A percentile compares a stretch with the other conserved stretches of the same genome.
Conservation (phyloP, 2,797 vertebrate species). For the Phyllotis vaccarum region DNA sequence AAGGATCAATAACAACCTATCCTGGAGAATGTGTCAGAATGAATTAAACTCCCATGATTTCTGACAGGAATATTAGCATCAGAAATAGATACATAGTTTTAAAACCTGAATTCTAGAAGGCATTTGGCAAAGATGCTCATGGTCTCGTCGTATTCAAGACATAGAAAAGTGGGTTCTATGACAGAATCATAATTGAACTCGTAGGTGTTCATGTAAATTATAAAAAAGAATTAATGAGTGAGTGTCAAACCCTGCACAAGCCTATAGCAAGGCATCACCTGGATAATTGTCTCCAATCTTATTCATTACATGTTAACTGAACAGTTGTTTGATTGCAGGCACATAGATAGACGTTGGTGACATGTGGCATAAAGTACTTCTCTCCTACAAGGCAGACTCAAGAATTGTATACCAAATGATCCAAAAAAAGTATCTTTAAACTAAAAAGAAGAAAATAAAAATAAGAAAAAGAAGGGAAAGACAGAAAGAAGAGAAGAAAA, state of each 20-base stretch:
- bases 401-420: background rate
- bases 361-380: background rate
- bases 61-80: conserved; percentile 15
- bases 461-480: background rate
- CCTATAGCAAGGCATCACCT: background rate
- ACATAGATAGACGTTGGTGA: background rate
- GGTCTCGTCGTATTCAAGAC: background rate
- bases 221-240: conserved; percentile 43
- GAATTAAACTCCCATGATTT: conserved; percentile 2
- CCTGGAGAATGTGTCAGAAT: background rate
- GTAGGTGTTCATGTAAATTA: conserved; percentile 43
- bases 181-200: conserved; percentile 50
- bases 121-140: background rate
- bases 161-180: background rate
- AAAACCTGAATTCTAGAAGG: background rate
- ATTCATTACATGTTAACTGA: conserved; percentile 43
- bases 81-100: background rate
- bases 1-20: background rate
- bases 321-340: background rate
- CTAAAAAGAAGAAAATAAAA: too few species aligned
- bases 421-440: background rate
- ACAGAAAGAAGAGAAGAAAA: fast-evolving
- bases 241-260: conserved; percentile 3
- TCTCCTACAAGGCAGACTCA: background rate
- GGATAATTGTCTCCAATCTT: background rate